Percentiles rank a stretch among this genome's conserved stretches.
These are phyloP conservation scores for Paradisaea rubra DNA, from an alignment of 2,113 vertebrate genomes.

Conservation along the genomic window DNA sequence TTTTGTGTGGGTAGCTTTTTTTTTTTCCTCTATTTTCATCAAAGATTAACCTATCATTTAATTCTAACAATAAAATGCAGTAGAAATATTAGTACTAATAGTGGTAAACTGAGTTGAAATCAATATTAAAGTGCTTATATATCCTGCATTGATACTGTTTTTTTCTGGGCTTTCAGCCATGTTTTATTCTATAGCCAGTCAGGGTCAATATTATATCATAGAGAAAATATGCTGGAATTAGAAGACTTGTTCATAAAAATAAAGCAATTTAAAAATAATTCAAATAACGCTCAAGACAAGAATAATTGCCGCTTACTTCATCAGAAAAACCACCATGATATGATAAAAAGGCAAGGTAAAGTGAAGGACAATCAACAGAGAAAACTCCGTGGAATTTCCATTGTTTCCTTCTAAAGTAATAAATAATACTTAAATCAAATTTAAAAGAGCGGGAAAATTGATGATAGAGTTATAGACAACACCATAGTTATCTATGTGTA, in stretches of 20 bases:
- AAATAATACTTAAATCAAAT: background rate
- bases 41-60: background rate
- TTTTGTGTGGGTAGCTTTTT: background rate
- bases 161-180: background rate
- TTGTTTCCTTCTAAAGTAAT: background rate
- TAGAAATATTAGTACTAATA: background rate
- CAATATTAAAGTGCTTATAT: background rate
- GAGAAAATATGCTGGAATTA: background rate
- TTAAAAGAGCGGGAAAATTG: background rate
- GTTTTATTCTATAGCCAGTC: background rate
- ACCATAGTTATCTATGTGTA: background rate
- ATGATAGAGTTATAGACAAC: background rate
- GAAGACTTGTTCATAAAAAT: background rate
- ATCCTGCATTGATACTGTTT: background rate
- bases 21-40: background rate
- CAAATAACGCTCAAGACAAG: background rate
- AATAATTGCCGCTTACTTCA: background rate
- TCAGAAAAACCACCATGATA: background rate
- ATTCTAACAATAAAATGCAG: background rate
- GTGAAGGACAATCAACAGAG: background rate
- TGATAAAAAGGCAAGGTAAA: background rate
- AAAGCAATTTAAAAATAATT: background rate
- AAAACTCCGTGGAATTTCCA: background rate
- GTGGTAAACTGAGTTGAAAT: background rate
- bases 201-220: background rate